Base-by-base conservation (phyloP, 2,113 vertebrate genomes). In the Sprattus sprattus region DNA sequence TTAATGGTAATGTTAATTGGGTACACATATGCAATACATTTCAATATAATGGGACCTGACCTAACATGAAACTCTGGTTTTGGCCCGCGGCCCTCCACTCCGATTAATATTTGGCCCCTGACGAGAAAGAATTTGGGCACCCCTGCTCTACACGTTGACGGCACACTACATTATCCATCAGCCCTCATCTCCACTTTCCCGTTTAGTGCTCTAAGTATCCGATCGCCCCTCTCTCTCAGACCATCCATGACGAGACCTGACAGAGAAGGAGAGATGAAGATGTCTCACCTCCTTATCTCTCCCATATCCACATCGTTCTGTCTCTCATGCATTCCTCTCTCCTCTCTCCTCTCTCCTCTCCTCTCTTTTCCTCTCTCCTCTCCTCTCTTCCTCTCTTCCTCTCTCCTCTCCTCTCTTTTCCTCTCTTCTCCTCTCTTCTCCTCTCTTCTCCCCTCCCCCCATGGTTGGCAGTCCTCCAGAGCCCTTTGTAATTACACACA, bases 401-500 rank as follows among this genome's bases (percentile, higher is more conserved):
- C 57, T 64, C 54, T 46, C 15, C 22, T 46, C 57, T 39, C 49
- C 81, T 83, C 85, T 49, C 47, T n/a, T n/a, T n/a, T n/a, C 47
- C 11, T 10, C 52, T 82, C 46, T 3, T n/a, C 47, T 81, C 28
- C 71, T 84, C 60, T 44, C 22, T 45, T 28, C 71, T 49, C 44
- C 78, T 81, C 54, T 54, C 75, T 47, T 39, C 71, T 80, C 75
- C 44, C 81, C 81, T 81, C 75, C 28, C 71, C 15, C 71, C 39
- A 7, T 71, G 64, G 64, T 71, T 71, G 64, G 64, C 64, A 8
- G 8, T 45, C 64, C 80, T 81, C 81, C 60, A 88, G 86, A 87
- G 81, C 82, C 54, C 85, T 46, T 81, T 47, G 84, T 91, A 91
- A 89, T 90, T 90, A 89, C 84, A 80, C 60, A 84, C 71, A 78